phyloP scores from a whole-genome alignment of 2,888 invertebrate species.

The Phrixothrix hirtus region DNA sequence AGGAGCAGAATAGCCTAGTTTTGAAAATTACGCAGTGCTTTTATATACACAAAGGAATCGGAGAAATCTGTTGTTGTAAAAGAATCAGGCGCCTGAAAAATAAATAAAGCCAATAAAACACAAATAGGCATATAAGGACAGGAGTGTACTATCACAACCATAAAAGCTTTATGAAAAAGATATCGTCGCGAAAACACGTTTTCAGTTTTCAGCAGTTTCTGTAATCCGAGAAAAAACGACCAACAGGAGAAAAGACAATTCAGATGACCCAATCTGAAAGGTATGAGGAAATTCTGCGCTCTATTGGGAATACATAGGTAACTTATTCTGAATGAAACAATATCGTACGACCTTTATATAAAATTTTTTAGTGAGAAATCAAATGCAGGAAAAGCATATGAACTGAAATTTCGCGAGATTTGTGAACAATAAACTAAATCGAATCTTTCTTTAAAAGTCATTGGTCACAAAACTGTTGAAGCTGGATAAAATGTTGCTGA shows the following conservation, averaged over 20 bases:
- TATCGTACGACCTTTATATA: too few relatives aligned
- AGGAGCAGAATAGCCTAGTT: too few relatives aligned
- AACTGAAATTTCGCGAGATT: slow-evolving; percentile 12
- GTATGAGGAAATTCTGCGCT: background rate
- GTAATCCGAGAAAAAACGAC: slow-evolving; percentile 17
- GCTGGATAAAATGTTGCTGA: slow-evolving; percentile 28
- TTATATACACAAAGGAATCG: too few relatives aligned
- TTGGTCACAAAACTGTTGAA: slow-evolving; percentile 14
- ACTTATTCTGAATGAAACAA: slow-evolving; percentile 5
- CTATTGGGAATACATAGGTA: slow-evolving; percentile 11
- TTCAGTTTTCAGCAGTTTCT: slow-evolving; percentile 29
- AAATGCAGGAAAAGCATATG: background rate
- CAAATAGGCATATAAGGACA: slow-evolving; percentile 13
- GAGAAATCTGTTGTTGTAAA: too few relatives aligned
- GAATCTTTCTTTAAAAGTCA: slow-evolving; percentile 13
- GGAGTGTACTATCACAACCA: slow-evolving; percentile 12
- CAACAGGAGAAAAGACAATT: slow-evolving; percentile 18
- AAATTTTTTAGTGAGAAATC: background rate
- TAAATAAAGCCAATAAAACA: slow-evolving; percentile 26
- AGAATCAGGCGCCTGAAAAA: background rate
- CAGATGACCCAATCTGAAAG: slow-evolving; percentile 9
- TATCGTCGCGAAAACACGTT: slow-evolving; percentile 25
- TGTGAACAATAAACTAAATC: slow-evolving; percentile 17
- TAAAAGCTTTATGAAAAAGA: slow-evolving; percentile 25
- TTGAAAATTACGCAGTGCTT: too few relatives aligned